Percentiles rank a stretch among this genome's conserved stretches.
Evolutionary conservation across 1,140 invertebrate species (phyloP).

Genomic region (Caenorhabditis remanei): DNA sequence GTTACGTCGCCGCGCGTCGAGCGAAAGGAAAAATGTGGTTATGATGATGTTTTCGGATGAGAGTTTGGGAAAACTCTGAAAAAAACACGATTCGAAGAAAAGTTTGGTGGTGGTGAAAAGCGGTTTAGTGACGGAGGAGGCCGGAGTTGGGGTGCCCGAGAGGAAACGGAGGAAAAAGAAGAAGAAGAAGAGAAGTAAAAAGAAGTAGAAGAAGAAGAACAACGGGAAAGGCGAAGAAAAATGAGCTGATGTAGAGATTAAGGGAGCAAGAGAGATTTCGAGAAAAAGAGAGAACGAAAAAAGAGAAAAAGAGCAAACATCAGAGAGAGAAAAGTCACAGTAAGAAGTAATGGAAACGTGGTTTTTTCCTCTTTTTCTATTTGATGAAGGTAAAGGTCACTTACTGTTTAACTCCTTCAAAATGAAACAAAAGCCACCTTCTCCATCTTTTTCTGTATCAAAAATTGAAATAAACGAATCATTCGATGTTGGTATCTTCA

Average conservation of each 20-base stretch:
- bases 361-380: constrained; percentile 5
- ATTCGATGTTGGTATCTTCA: not conserved
- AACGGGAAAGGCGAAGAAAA: constrained; percentile 52
- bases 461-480: not conserved
- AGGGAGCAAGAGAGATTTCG: constrained; percentile 9
- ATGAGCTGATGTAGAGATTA: constrained; percentile 6
- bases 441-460: not conserved
- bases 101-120: constrained; percentile 52
- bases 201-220: constrained; percentile 44
- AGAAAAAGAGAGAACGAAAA: constrained; percentile 30
- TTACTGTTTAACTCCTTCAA: constrained; percentile 20
- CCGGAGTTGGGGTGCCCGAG: constrained; percentile 54
- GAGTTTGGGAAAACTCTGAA: constrained; percentile 48
- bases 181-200: constrained; percentile 26
- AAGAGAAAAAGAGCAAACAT: constrained; percentile 35
- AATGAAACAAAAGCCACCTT: not conserved
- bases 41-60: constrained; percentile 54
- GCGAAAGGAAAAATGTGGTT: constrained; percentile 47
- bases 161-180: constrained; percentile 46
- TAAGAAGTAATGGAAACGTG: constrained; percentile 46
- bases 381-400: constrained; percentile 50
- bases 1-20: constrained; percentile 50
- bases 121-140: constrained; percentile 46
- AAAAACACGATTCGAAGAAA: constrained; percentile 45
- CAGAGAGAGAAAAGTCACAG: constrained; percentile 44